Evolutionary conservation across 30 jellyfish, hydroid and myxozoan species (phyloP).

Genomic region (Haliclystus octoradiatus): DNA sequence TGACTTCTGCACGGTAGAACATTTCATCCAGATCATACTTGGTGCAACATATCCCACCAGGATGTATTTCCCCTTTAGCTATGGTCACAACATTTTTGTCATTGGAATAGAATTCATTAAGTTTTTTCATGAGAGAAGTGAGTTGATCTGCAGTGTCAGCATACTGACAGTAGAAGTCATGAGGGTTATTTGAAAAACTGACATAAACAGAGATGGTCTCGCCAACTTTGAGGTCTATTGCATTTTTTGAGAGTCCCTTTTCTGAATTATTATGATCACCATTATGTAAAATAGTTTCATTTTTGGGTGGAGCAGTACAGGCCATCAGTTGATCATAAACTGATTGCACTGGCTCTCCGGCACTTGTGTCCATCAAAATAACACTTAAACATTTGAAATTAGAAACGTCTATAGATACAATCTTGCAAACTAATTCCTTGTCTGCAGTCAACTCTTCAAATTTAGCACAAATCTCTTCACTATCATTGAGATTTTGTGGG

Average conservation of each 20-base stretch:
- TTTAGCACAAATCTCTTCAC: slow-evolving; percentile 14
- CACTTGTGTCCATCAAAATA: slow-evolving; percentile 42
- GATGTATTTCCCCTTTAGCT: slow-evolving; percentile 8
- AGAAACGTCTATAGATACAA: slow-evolving; percentile 18
- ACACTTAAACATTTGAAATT: slow-evolving; percentile 5
- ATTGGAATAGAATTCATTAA: slow-evolving; percentile 20
- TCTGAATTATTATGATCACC: too few species aligned
- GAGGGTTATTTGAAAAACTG: slow-evolving; percentile 40
- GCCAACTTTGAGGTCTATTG: slow-evolving; percentile 24
- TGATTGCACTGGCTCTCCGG: neutral
- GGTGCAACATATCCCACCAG: slow-evolving; percentile 64
- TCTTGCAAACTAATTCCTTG: slow-evolving; percentile 40
- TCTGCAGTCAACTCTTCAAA: slow-evolving; percentile 45
- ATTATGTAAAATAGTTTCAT: too few species aligned
- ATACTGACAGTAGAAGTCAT: slow-evolving; percentile 48
- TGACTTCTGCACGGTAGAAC: slow-evolving; percentile 62
- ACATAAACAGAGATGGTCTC: slow-evolving; percentile 32
- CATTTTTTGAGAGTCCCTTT: too few species aligned
- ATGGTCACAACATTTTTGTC: neutral
- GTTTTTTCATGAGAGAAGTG: slow-evolving; percentile 46
- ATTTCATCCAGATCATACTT: slow-evolving; percentile 65
- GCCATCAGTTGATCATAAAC: neutral
- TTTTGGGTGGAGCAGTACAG: too few species aligned
- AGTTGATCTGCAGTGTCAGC: slow-evolving; percentile 17
- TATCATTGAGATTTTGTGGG: neutral